Conservation (phyloP, 1,140 invertebrate species). For the silkworm (Bombyx mori) region DNA sequence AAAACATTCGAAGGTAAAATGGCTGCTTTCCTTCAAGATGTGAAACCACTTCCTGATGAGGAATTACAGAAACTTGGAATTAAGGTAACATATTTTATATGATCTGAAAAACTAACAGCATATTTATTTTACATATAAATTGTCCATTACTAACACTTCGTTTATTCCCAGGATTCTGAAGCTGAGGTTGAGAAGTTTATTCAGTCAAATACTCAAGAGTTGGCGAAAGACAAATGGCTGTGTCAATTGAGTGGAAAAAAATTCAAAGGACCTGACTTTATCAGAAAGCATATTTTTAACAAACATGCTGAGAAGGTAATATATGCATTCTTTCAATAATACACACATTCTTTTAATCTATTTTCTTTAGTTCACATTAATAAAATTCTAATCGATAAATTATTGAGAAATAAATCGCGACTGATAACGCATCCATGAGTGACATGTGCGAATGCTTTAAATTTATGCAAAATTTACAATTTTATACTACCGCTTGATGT, state of each 20-base stretch:
- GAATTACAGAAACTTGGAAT: conserved; percentile 90
- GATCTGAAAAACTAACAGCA: too few species aligned
- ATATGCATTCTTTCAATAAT: not conserved
- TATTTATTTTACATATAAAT: conserved; percentile 6
- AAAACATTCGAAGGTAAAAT: conserved; percentile 89
- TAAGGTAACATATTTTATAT: conserved; percentile 67
- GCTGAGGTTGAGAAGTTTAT: conserved; percentile 96
- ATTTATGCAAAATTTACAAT: too few species aligned
- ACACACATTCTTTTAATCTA: not conserved
- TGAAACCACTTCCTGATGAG: conserved; percentile 79
- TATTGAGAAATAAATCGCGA: too few species aligned
- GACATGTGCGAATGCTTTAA: too few species aligned
- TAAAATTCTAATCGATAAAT: not conserved
- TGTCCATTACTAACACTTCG: not conserved
- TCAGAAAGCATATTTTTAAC: conserved; percentile 98
- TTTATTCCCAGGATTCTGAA: conserved; percentile 75
- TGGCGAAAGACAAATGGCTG: conserved; percentile 98
- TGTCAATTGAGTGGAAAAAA: conserved; percentile 99
- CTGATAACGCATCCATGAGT: too few species aligned
- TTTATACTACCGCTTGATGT: too few species aligned
- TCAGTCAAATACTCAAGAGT: conserved; percentile 93
- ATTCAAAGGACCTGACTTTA: conserved; percentile 99
- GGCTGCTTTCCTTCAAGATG: conserved; percentile 85
- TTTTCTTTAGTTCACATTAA: not conserved
- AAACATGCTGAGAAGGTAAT: conserved; percentile 93